Base-by-base conservation (phyloP, 2,797 vertebrate species). In the Amblyraja radiata region DNA sequence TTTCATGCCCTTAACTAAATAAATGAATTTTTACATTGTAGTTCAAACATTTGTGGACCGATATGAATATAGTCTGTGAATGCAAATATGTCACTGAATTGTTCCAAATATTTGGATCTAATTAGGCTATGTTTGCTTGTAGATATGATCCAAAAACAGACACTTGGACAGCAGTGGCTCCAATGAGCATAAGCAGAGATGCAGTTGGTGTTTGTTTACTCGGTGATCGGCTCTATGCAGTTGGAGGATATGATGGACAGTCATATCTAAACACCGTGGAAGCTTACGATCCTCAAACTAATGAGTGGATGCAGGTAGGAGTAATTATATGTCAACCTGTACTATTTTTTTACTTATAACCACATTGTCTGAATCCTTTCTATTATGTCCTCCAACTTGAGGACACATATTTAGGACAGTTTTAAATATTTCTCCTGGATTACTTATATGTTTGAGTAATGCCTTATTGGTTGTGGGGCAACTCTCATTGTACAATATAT, bases 61-160 rank as follows among this genome's bases (percentile, higher is more conserved):
- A 61, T 84, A 3, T 61, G 81, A 84, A 28, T 61, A 84, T 61
- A 84, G 23, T 84, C 25, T 84, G 81, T n/a, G 58, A 28, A 84
- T 61, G 25, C 61, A 25, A 84, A 61, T 0, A 58, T 25, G 32
- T 6, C 18, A 63, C 6, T 86, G 58, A 61, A 36, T 16, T 65
- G n/a, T 36, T 21, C 84, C 13, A 68, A 88, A 88, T 65, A 88
- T 65, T 88, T 88, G 21, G 58, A 88, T 14, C 28, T 88, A n/a
- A 88, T 88, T 58, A 18, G 14, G 36, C 6, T 76, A 25, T 76
- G 23, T 2, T 93, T 93, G 94, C 39, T 96, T 94, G 84, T 94
- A 99, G 98, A 95, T 99, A 98, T 93, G 98, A 99, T 95, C 99
- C 98, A 63, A 99, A 99, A 96, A 99, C 98, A 80, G 98, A 99